phyloP scores from a whole-genome alignment of 2,888 invertebrate genomes.

The Podotricha telesiphe region DNA sequence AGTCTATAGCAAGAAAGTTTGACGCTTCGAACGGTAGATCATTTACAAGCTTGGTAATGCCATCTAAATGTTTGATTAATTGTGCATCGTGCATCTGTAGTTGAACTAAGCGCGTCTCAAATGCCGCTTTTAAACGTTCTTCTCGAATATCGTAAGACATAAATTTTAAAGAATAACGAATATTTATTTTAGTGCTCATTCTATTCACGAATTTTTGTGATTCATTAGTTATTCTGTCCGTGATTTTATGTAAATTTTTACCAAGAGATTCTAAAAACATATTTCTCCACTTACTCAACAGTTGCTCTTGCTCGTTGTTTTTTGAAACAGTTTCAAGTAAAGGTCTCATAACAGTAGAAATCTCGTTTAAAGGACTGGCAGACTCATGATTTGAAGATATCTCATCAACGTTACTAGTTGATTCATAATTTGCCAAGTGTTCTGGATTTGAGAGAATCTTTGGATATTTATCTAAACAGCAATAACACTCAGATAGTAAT shows the following conservation, averaged over 20 bases:
- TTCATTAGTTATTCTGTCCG: slow-evolving; percentile 60
- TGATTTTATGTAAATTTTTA: slow-evolving; percentile 56
- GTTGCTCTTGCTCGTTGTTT: slow-evolving; percentile 62
- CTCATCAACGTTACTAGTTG: not conserved
- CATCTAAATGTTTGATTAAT: slow-evolving; percentile 63
- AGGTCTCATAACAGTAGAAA: slow-evolving; percentile 38
- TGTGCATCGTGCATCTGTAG: slow-evolving; percentile 61
- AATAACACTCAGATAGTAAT: slow-evolving; percentile 64
- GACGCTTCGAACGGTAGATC: slow-evolving; percentile 56
- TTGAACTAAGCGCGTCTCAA: slow-evolving; percentile 59
- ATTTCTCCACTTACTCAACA: slow-evolving; percentile 66
- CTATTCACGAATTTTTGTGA: slow-evolving; percentile 66
- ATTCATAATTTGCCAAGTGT: slow-evolving; percentile 37
- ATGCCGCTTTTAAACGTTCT: slow-evolving; percentile 63
- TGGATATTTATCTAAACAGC: slow-evolving; percentile 65
- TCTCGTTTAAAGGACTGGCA: slow-evolving; percentile 31
- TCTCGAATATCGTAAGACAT: slow-evolving; percentile 63
- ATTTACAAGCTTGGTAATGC: slow-evolving; percentile 58
- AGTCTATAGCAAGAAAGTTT: slow-evolving; percentile 55
- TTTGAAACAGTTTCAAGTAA: slow-evolving; percentile 57
- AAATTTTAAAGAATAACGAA: slow-evolving; percentile 66
- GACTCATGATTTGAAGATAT: slow-evolving; percentile 33
- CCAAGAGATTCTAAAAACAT: slow-evolving; percentile 71
- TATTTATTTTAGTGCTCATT: slow-evolving; percentile 55
- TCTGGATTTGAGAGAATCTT: slow-evolving; percentile 41